phyloP scores from a whole-genome alignment of 2,113 vertebrate species.

The Sylvicapra grimmia region DNA sequence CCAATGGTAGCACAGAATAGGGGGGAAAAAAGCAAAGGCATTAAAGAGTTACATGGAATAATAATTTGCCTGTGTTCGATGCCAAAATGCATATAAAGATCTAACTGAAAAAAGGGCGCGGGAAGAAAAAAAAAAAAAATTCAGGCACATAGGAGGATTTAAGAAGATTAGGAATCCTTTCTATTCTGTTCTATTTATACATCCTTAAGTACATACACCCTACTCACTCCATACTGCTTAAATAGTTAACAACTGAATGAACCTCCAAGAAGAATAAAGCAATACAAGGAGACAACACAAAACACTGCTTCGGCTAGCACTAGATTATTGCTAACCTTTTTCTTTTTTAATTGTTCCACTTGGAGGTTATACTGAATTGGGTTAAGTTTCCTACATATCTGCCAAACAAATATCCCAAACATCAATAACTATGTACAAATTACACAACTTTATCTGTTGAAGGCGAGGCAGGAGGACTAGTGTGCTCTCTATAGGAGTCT shows the following conservation, averaged over 20 bases:
- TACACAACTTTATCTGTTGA: background rate
- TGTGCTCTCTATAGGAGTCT: background rate
- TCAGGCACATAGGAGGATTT: background rate
- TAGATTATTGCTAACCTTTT: background rate
- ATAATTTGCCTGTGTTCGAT: constrained; percentile 6
- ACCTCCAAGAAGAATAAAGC: background rate
- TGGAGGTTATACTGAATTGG: background rate
- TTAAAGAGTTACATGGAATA: constrained; percentile 72
- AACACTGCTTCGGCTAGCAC: background rate
- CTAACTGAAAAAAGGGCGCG: background rate
- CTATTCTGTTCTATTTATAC: background rate
- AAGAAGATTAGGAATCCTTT: background rate
- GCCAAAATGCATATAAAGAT: background rate
- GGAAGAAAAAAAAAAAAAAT: background rate
- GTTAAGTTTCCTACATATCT: background rate
- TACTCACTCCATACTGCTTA: background rate
- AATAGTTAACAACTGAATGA: background rate
- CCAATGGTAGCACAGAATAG: constrained; percentile 76
- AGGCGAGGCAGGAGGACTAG: background rate
- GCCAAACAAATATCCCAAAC: background rate
- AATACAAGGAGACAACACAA: background rate
- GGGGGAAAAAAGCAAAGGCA: constrained; percentile 74
- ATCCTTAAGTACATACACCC: background rate
- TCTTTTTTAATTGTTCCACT: background rate
- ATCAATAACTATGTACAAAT: background rate